phyloP scores from a whole-genome alignment of 2,797 vertebrate genomes.

The Syngnathus acus region DNA sequence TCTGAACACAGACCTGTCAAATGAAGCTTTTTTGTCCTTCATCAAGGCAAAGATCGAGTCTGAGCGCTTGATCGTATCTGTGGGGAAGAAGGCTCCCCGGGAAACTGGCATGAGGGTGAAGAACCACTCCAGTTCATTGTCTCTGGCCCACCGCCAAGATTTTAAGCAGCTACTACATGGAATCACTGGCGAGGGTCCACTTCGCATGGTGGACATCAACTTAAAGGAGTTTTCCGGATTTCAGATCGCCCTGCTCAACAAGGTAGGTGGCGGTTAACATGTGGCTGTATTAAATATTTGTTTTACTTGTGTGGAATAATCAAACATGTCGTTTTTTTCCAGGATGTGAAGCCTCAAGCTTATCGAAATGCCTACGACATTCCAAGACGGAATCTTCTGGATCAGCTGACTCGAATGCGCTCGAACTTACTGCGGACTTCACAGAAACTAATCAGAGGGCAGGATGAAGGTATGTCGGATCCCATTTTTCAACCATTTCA shows the following conservation, averaged over 20 bases:
- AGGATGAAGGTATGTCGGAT: slow-evolving; percentile 83
- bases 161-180: slow-evolving; percentile 91
- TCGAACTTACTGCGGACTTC: slow-evolving; percentile 87
- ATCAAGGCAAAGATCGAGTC: slow-evolving; percentile 93
- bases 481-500: background rate
- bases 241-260: slow-evolving; percentile 90
- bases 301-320: background rate
- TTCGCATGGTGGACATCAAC: slow-evolving; percentile 81
- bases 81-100: slow-evolving; percentile 93
- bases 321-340: slow-evolving; percentile 7
- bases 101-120: slow-evolving; percentile 95
- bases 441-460: slow-evolving; percentile 84
- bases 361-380: slow-evolving; percentile 97
- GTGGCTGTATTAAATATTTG: background rate
- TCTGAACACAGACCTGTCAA: background rate
- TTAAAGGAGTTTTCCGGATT: slow-evolving; percentile 93
- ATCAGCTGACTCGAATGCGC: slow-evolving; percentile 95
- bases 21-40: slow-evolving; percentile 27
- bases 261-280: slow-evolving; percentile 65
- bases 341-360: slow-evolving; percentile 93
- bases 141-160: slow-evolving; percentile 81
- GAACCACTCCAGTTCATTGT: slow-evolving; percentile 81
- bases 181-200: slow-evolving; percentile 81
- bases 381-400: slow-evolving; percentile 85
- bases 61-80: slow-evolving; percentile 89